Evolutionary conservation across 2,888 invertebrate species (phyloP).

Genomic region (Plebejus argus): DNA sequence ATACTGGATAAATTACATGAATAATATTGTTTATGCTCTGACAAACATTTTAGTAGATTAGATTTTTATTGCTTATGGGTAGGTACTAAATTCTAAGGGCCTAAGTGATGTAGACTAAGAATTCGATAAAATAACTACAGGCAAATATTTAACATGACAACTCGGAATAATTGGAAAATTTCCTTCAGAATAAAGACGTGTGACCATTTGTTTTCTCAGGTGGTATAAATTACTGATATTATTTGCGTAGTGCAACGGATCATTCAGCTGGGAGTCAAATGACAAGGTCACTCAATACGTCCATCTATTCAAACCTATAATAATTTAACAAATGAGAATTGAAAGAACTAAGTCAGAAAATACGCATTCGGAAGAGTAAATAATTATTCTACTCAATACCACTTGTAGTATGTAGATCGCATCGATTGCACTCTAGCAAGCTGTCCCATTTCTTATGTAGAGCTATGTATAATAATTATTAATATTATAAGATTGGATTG

Average conservation of each 20-base stretch:
- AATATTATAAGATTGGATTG: too few relatives aligned
- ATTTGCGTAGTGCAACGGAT: slow-evolving; percentile 11
- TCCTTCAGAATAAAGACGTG: neutral
- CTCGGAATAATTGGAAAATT: neutral
- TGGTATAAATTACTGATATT: neutral
- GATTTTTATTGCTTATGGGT: neutral
- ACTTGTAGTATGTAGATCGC: too few relatives aligned
- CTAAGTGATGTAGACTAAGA: neutral
- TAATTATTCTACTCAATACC: too few relatives aligned
- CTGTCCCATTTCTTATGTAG: too few relatives aligned
- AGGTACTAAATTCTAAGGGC: neutral
- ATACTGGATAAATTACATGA: slow-evolving; percentile 15
- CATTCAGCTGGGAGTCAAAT: neutral
- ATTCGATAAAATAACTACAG: neutral
- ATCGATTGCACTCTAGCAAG: too few relatives aligned
- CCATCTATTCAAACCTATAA: neutral
- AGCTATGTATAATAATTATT: too few relatives aligned
- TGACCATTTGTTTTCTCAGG: neutral
- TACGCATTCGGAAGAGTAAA: too few relatives aligned
- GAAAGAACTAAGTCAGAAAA: too few relatives aligned
- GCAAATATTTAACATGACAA: neutral
- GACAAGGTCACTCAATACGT: neutral
- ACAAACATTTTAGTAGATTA: neutral
- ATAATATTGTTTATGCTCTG: slow-evolving; percentile 27
- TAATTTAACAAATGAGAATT: too few relatives aligned